A percentile compares a stretch with the other conserved stretches of the same genome.
phyloP scores from a whole-genome alignment of 2,797 vertebrate species.

The Enteromius thamalakanensis region DNA sequence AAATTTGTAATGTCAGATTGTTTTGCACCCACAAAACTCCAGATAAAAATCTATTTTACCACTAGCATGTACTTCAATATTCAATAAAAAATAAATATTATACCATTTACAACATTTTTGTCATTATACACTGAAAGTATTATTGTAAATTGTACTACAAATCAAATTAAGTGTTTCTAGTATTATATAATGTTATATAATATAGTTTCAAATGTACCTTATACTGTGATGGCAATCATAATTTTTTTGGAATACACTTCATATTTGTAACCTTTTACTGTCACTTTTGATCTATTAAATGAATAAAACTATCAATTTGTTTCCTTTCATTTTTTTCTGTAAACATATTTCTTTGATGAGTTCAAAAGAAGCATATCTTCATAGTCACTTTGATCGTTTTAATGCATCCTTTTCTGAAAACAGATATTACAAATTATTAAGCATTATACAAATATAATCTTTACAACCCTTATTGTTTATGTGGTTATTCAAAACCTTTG shows the following conservation, averaged over 20 bases:
- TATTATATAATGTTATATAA: too few relatives aligned
- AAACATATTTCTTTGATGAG: neutral
- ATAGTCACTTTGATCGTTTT: neutral
- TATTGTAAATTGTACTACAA: too few relatives aligned
- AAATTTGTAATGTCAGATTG: constrained; percentile 35
- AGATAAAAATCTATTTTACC: neutral
- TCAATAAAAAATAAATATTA: neutral
- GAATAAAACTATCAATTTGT: neutral
- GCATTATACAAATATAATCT: neutral
- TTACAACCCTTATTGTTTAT: neutral
- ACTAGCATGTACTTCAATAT: neutral
- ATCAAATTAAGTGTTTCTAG: too few relatives aligned
- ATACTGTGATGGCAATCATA: too few relatives aligned
- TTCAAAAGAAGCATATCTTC: neutral
- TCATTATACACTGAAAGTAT: neutral
- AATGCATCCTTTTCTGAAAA: neutral
- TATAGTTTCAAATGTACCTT: too few relatives aligned
- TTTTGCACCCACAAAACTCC: constrained; percentile 7
- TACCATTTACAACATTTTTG: neutral
- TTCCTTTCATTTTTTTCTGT: neutral
- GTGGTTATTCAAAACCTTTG: neutral
- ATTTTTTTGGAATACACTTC: neutral
- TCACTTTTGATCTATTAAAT: neutral
- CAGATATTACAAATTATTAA: neutral
- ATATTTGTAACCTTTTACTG: neutral